phyloP scores from a whole-genome alignment of 2,888 invertebrate genomes.

The Eurois occulta region DNA sequence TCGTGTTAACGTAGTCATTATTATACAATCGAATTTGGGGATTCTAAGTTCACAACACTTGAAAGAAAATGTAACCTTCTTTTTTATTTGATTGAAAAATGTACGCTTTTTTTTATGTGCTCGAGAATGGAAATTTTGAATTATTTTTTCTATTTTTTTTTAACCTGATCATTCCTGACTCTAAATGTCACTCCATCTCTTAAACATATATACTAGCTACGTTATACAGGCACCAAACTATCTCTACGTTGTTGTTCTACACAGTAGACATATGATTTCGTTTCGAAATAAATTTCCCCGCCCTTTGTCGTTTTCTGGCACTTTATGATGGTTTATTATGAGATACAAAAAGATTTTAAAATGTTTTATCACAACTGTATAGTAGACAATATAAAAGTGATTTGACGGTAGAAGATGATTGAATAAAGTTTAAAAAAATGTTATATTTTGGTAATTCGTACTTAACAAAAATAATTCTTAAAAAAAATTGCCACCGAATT shows the following conservation, averaged over 20 bases:
- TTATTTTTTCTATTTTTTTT: slow-evolving; percentile 24
- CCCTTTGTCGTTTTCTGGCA: slow-evolving; percentile 76
- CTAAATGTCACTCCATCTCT: slow-evolving; percentile 60
- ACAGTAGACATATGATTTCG: slow-evolving; percentile 90
- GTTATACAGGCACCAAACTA: slow-evolving; percentile 82
- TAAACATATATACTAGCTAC: slow-evolving; percentile 72
- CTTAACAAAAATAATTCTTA: slow-evolving; percentile 48
- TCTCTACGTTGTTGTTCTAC: slow-evolving; percentile 88
- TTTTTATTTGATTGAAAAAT: slow-evolving; percentile 32
- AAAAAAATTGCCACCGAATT: slow-evolving; percentile 68
- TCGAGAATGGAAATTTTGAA: slow-evolving; percentile 31
- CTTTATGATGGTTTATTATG: slow-evolving; percentile 66
- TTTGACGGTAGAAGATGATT: slow-evolving; percentile 47
- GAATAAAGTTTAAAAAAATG: slow-evolving; percentile 39
- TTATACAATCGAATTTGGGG: slow-evolving; percentile 78
- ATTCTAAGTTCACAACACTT: slow-evolving; percentile 83
- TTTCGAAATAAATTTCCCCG: slow-evolving; percentile 89
- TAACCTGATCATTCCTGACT: slow-evolving; percentile 36
- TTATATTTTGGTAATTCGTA: slow-evolving; percentile 55
- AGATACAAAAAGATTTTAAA: slow-evolving; percentile 63
- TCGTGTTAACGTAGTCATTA: slow-evolving; percentile 74
- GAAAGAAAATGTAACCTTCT: slow-evolving; percentile 68
- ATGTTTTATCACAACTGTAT: slow-evolving; percentile 64
- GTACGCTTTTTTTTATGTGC: slow-evolving; percentile 42
- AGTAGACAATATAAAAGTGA: slow-evolving; percentile 47